Conservation (phyloP, 1,140 invertebrate species). For the Drosophila jambulina region DNA sequence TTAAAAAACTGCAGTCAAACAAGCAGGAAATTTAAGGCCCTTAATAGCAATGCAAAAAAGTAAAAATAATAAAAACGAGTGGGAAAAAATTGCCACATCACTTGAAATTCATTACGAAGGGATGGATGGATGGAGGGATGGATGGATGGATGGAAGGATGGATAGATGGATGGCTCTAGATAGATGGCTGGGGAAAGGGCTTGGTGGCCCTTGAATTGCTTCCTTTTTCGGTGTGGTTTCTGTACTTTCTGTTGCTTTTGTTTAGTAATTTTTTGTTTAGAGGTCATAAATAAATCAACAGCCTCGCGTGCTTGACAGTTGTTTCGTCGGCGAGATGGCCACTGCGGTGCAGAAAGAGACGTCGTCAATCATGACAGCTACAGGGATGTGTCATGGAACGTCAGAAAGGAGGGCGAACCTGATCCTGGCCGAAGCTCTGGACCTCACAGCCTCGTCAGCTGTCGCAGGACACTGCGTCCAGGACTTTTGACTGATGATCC, state of each 20-base stretch:
- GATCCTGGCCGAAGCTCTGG: conserved; percentile 9
- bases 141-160: conserved; percentile 3
- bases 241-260: conserved; percentile 19
- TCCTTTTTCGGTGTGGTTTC: conserved; percentile 45
- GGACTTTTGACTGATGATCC: conserved; percentile 76
- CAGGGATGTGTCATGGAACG: conserved; percentile 80
- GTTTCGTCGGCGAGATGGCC: conserved; percentile 46
- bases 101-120: conserved; percentile 75
- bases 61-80: conserved; percentile 21
- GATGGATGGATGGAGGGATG: conserved; percentile 22
- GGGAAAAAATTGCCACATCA: conserved; percentile 72
- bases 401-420: conserved; percentile 52
- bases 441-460: conserved; percentile 70
- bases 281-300: conserved; percentile 79
- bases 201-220: conserved; percentile 57
- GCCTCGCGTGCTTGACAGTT: conserved; percentile 72
- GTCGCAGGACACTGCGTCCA: conserved; percentile 47
- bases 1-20: conserved; percentile 62
- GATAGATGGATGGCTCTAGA: conserved; percentile 1
- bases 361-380: conserved; percentile 82
- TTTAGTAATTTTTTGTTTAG: conserved; percentile 12
- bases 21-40: conserved; percentile 64
- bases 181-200: conserved; percentile 24
- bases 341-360: conserved; percentile 14
- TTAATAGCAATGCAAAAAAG: conserved; percentile 59